Percentiles rank a stretch among this genome's conserved stretches.
phyloP scores from a whole-genome alignment of 53 echinoderm and acorn worm species.

The Glandiceps talaboti region DNA sequence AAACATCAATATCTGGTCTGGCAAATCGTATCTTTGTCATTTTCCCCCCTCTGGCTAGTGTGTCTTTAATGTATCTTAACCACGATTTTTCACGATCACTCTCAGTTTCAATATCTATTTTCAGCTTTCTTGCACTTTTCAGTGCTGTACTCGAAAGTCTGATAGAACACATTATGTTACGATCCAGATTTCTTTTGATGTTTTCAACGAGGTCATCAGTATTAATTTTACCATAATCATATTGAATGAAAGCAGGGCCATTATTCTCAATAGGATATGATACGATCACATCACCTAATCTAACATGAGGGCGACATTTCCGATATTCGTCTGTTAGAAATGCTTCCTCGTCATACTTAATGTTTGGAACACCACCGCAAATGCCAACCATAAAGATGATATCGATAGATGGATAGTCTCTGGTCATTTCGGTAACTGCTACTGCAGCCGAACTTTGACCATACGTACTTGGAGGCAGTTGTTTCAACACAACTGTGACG shows the following conservation, averaged over 20 bases:
- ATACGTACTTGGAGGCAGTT: background rate
- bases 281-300: background rate
- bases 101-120: too few species aligned
- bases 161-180: background rate
- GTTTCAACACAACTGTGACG: background rate
- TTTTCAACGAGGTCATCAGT: background rate
- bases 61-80: too few species aligned
- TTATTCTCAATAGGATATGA: background rate
- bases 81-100: background rate
- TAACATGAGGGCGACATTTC: background rate
- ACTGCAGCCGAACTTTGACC: background rate
- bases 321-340: background rate
- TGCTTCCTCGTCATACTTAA: background rate
- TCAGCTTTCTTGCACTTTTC: background rate
- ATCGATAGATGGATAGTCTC: background rate
- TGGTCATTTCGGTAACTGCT: background rate
- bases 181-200: background rate
- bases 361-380: background rate
- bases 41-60: too few species aligned
- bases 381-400: background rate
- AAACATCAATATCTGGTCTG: too few species aligned
- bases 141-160: background rate
- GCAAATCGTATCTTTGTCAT: too few species aligned
- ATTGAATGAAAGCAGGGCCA: background rate
- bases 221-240: background rate